Percentiles rank a stretch among this genome's conserved stretches.
These are phyloP conservation scores for Rissa tridactyla DNA, from an alignment of 2,113 vertebrate species.

Conservation along the genomic window DNA sequence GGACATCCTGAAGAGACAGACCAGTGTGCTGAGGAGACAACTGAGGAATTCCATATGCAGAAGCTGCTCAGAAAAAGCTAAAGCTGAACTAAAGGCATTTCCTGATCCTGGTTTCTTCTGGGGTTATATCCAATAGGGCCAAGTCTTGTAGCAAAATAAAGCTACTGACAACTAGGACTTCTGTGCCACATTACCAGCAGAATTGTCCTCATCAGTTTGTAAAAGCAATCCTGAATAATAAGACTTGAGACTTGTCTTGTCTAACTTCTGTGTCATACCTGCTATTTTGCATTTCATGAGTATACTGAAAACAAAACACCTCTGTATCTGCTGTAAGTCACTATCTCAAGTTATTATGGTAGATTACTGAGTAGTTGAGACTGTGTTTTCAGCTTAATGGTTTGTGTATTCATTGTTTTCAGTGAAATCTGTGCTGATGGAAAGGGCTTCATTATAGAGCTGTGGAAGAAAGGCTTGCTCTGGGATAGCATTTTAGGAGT, in stretches of 20 bases:
- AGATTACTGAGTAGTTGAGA: not conserved
- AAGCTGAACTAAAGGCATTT: not conserved
- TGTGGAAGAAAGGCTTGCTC: constrained; percentile 71
- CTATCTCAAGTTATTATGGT: not conserved
- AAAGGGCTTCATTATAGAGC: constrained; percentile 63
- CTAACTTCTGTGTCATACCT: not conserved
- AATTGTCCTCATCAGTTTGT: not conserved
- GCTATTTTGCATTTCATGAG: not conserved
- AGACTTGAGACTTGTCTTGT: not conserved
- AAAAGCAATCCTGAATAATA: not conserved
- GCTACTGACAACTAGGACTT: not conserved
- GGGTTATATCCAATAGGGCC: not conserved
- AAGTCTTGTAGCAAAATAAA: not conserved
- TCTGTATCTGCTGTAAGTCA: not conserved
- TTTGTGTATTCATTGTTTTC: not conserved
- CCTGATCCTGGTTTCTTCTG: not conserved
- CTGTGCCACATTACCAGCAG: not conserved
- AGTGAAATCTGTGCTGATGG: constrained; percentile 66
- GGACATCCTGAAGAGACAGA: not conserved
- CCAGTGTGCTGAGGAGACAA: not conserved
- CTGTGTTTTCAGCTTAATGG: not conserved
- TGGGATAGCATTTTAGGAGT: constrained; percentile 69
- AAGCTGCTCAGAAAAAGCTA: not conserved
- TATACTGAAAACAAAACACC: not conserved
- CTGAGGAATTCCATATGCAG: not conserved